Evolutionary conservation across 2,113 vertebrate species (phyloP), one percentile per base, ranked within the genome.

Genomic region (Rattus rattus): DNA sequence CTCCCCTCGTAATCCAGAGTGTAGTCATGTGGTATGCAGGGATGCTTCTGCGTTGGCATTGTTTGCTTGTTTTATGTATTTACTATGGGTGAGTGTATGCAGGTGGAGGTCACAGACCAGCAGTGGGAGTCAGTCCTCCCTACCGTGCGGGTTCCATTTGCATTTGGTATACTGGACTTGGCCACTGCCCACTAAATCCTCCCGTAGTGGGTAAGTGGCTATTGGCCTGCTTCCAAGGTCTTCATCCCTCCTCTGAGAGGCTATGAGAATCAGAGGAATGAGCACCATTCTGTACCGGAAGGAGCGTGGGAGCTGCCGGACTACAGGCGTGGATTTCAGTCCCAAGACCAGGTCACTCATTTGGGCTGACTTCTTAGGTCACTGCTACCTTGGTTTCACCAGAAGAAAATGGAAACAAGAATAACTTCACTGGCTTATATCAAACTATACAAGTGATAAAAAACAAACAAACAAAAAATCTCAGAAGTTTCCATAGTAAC

Each of bases 361-460:
- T 88, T 91, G 70, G 65, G 33, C 7, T 43, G 94, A 54, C 76
- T 77, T 76, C n/a, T 92, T 89, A 52, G 67, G 47, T 65, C 61
- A 94, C 90, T 97, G 52, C 17, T 96, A n/a, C 33, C 52, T 88
- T n/a, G 20, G 13, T 94, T 91, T 93, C 10, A 65, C 4, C 80
- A 72, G n/a, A 8, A 91, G 17, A 81, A 88, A 92, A 69, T 79
- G 14, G 33, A 63, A 88, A 72, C 59, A 96, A 11, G 75, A 84
- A 85, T 85, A 88, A 92, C 9, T 49, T 84, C 67, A 61, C 63
- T 76, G 79, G 16, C 24, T 90, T 92, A 5, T 80, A 67, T 36
- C 63, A 94, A 81, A 92, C 33, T 80, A 30, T 7, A 88, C 14
- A 95, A 33, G 30, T 47, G 24, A 59, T 95, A 59, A 61, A 76